Percentiles rank a stretch among this genome's conserved stretches.
phyloP scores from a whole-genome alignment of 2,797 vertebrate genomes.

The Dendrocincla tyrannina region DNA sequence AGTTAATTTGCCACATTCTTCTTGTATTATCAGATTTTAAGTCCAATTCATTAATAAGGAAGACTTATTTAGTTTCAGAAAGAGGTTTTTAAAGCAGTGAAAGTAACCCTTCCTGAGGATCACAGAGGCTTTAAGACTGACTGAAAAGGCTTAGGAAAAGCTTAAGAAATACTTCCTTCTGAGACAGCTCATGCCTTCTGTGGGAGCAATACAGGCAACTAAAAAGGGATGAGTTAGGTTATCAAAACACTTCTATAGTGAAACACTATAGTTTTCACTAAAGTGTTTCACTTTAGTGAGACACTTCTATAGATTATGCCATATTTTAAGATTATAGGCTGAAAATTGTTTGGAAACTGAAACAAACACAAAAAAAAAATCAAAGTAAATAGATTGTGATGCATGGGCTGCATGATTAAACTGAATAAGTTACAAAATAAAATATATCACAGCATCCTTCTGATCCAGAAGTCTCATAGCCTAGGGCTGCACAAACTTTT shows the following conservation, averaged over 20 bases:
- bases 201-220: not conserved
- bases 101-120: not conserved
- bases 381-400: not conserved
- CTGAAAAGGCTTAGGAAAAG: not conserved
- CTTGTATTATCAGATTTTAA: not conserved
- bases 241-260: not conserved
- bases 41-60: not conserved
- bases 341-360: not conserved
- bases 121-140: not conserved
- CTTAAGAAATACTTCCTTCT: not conserved
- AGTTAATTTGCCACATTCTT: not conserved
- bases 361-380: not conserved
- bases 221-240: not conserved
- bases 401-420: not conserved
- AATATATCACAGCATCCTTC: not conserved
- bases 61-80: not conserved
- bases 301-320: not conserved
- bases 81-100: not conserved
- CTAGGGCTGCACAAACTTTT: fast-evolving
- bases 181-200: not conserved
- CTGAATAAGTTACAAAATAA: not conserved
- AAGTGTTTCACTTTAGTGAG: too few species aligned
- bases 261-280: too few species aligned
- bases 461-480: not conserved
- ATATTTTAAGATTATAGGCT: not conserved